Evolutionary conservation across 2,113 vertebrate genomes (phyloP).

Genomic region (Sapajus apella): DNA sequence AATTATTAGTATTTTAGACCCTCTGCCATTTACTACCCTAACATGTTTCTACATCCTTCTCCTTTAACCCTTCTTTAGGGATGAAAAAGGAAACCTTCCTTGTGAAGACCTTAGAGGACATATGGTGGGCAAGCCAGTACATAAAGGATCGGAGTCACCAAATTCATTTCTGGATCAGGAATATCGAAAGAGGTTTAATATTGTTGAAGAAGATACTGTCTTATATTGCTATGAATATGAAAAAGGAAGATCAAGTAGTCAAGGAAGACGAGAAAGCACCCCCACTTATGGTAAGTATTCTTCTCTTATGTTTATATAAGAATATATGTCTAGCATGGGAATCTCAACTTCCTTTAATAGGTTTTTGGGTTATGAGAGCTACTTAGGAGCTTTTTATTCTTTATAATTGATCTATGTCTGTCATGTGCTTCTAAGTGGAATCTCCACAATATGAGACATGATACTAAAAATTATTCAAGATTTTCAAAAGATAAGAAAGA

Average conservation of each 20-base stretch:
- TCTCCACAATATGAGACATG: slow-evolving; percentile 30
- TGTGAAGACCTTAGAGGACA: slow-evolving; percentile 92
- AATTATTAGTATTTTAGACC: slow-evolving; percentile 1
- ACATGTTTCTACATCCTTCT: slow-evolving; percentile 1
- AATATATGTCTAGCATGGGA: not conserved
- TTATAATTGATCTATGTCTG: slow-evolving; percentile 21
- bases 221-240: slow-evolving; percentile 98
- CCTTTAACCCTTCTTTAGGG: slow-evolving; percentile 82
- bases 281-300: slow-evolving; percentile 92
- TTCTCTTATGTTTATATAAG: not conserved
- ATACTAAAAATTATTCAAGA: slow-evolving; percentile 18
- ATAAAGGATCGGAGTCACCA: slow-evolving; percentile 97
- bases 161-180: slow-evolving; percentile 99
- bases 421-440: slow-evolving; percentile 14
- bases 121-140: slow-evolving; percentile 89
- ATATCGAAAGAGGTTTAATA: slow-evolving; percentile 93
- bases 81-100: slow-evolving; percentile 93
- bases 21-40: not conserved
- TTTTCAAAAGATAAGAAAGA: slow-evolving; percentile 40
- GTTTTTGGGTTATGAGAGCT: slow-evolving; percentile 14
- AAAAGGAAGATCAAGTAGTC: slow-evolving; percentile 93
- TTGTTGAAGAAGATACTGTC: slow-evolving; percentile 96
- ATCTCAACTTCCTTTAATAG: not conserved
- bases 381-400: slow-evolving; percentile 30
- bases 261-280: slow-evolving; percentile 94